Evolutionary conservation across 2,888 invertebrate species (phyloP).

Genomic region (Carterocephalus palaemon): DNA sequence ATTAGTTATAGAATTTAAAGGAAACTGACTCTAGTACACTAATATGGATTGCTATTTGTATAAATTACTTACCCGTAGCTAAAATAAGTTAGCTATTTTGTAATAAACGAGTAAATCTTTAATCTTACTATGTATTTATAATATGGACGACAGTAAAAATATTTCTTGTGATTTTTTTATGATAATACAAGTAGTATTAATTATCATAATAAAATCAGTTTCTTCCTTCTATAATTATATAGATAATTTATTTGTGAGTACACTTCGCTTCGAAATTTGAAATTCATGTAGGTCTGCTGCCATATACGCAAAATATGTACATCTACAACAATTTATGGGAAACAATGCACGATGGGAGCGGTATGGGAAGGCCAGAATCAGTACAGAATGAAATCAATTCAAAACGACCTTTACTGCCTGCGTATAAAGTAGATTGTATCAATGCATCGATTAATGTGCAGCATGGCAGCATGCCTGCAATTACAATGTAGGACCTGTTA

Average conservation of each 20-base stretch:
- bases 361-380: conserved; percentile 11
- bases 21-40: too few relatives aligned
- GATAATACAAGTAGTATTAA: too few relatives aligned
- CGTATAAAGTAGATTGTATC: conserved; percentile 19
- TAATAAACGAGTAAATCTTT: too few relatives aligned
- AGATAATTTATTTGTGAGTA: conserved; percentile 17
- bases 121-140: too few relatives aligned
- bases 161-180: too few relatives aligned
- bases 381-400: conserved; percentile 9
- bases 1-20: too few relatives aligned
- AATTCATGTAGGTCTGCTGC: conserved; percentile 17
- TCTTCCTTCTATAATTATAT: too few relatives aligned
- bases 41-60: too few relatives aligned
- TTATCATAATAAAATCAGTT: too few relatives aligned
- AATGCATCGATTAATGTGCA: conserved; percentile 10
- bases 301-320: conserved; percentile 21
- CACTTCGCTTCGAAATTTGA: conserved; percentile 15
- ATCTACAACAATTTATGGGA: conserved; percentile 24
- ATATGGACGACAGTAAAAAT: too few relatives aligned
- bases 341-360: conserved; percentile 19
- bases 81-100: too few relatives aligned
- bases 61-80: too few relatives aligned
- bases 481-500: conserved; percentile 21
- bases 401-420: conserved; percentile 20
- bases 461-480: conserved; percentile 21